A percentile compares a stretch with the other conserved stretches of the same genome.
phyloP scores from a whole-genome alignment of 2,888 invertebrate species.

The Cheilosia scutellata region DNA sequence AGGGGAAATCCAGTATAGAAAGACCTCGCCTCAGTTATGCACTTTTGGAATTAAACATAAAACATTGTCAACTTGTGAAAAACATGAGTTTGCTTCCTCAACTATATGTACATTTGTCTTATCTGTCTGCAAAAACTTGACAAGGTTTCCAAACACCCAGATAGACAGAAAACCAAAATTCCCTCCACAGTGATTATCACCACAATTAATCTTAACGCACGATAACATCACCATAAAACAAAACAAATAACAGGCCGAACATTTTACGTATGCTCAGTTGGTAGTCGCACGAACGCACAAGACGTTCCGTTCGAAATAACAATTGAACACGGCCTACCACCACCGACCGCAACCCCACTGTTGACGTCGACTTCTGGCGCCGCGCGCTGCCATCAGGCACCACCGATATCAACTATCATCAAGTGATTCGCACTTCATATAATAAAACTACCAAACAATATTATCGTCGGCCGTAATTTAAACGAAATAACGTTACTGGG shows the following conservation, averaged over 20 bases:
- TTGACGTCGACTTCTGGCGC: background rate
- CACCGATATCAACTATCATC: constrained; percentile 11
- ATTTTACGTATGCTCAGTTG: constrained; percentile 39
- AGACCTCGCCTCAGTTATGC: no score
- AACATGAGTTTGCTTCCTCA: no score
- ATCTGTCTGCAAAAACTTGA: no score
- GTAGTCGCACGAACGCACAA: constrained; percentile 7
- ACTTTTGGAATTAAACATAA: no score
- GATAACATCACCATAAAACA: constrained; percentile 23
- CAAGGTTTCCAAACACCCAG: no score
- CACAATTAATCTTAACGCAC: constrained; percentile 26
- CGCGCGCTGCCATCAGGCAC: background rate
- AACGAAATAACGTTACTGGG: constrained; percentile 70
- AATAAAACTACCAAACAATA: constrained; percentile 26
- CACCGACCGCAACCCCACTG: background rate
- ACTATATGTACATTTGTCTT: no score
- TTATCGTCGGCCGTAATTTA: constrained; percentile 42
- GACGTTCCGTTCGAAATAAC: constrained; percentile 37
- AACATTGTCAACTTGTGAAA: no score
- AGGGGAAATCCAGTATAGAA: no score
- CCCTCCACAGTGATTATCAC: no score
- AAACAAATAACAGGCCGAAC: constrained; percentile 8
- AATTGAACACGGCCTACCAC: constrained; percentile 37
- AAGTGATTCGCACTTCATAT: constrained; percentile 7
- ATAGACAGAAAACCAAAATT: no score